Percentiles rank a stretch among this genome's conserved stretches.
Conservation (phyloP, 2,888 invertebrate genomes). For the Yponomeuta evonymella region DNA sequence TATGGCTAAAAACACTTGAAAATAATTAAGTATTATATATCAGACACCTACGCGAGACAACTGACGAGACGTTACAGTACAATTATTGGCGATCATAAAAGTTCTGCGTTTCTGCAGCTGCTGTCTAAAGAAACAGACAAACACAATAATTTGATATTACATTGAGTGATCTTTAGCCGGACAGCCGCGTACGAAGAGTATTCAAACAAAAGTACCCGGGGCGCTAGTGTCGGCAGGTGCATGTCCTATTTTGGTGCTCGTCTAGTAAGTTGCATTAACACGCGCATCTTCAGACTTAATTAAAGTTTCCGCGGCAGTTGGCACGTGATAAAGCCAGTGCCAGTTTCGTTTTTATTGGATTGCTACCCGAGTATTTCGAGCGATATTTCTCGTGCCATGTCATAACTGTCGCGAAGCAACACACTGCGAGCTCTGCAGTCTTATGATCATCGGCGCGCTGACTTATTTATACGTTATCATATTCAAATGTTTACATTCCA, state of each 20-base stretch:
- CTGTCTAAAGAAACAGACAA: not conserved
- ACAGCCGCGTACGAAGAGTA: not conserved
- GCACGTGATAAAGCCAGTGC: not conserved
- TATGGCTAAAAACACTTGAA: no score
- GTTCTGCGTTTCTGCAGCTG: not conserved
- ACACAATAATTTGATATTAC: not conserved
- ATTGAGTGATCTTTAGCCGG: not conserved
- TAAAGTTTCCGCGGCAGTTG: constrained; percentile 18
- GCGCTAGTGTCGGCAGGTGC: constrained; percentile 10
- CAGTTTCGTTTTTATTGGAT: constrained; percentile 8
- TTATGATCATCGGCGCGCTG: not conserved
- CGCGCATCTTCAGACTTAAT: constrained; percentile 27
- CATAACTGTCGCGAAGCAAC: not conserved
- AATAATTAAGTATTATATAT: no score
- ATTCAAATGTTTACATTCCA: constrained; percentile 2
- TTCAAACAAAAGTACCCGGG: not conserved
- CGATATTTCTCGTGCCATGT: constrained; percentile 4
- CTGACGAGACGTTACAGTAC: no score
- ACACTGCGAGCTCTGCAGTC: not conserved
- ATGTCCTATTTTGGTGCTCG: constrained; percentile 26
- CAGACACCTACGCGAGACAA: no score
- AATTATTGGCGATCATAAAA: no score
- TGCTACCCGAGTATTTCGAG: constrained; percentile 5
- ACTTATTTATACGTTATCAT: not conserved
- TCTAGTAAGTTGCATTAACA: constrained; percentile 24